phyloP scores from a whole-genome alignment of 2,888 invertebrate genomes.

The Acleris sparsana region DNA sequence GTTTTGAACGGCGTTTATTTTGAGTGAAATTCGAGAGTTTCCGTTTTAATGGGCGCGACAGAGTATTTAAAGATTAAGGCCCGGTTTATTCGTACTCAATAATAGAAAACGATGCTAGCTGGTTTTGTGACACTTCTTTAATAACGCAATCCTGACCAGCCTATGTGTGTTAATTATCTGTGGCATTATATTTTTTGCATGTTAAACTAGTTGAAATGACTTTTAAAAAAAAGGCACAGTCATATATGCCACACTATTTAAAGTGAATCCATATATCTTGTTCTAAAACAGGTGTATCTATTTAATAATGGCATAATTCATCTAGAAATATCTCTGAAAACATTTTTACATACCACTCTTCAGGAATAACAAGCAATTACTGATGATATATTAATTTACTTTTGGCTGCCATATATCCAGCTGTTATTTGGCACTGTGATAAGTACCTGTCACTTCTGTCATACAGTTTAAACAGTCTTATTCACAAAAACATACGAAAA shows the following conservation, averaged over 20 bases:
- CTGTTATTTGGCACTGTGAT: not conserved
- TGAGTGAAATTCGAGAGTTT: constrained; percentile 18
- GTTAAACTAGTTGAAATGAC: too few relatives aligned
- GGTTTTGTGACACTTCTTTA: constrained; percentile 13
- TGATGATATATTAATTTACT: not conserved
- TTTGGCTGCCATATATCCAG: not conserved
- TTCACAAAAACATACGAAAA: too few relatives aligned
- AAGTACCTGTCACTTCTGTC: not conserved
- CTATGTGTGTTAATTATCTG: too few relatives aligned
- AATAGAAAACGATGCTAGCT: constrained; percentile 20
- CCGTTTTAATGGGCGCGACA: constrained; percentile 9
- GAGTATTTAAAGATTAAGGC: constrained; percentile 24
- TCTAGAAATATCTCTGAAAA: not conserved
- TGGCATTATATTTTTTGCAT: too few relatives aligned
- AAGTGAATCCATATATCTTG: too few relatives aligned
- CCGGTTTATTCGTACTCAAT: constrained; percentile 21
- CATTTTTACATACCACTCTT: not conserved
- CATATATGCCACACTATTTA: too few relatives aligned
- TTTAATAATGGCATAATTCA: not conserved
- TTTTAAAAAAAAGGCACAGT: too few relatives aligned
- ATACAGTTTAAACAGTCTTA: too few relatives aligned
- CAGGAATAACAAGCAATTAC: not conserved
- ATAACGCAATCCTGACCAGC: too few relatives aligned
- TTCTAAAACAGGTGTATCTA: too few relatives aligned
- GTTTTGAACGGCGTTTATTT: constrained; percentile 16